A percentile compares a stretch with the other conserved stretches of the same genome.
Evolutionary conservation across 2,797 vertebrate species (phyloP).

Genomic region (Hemitrygon akajei): DNA sequence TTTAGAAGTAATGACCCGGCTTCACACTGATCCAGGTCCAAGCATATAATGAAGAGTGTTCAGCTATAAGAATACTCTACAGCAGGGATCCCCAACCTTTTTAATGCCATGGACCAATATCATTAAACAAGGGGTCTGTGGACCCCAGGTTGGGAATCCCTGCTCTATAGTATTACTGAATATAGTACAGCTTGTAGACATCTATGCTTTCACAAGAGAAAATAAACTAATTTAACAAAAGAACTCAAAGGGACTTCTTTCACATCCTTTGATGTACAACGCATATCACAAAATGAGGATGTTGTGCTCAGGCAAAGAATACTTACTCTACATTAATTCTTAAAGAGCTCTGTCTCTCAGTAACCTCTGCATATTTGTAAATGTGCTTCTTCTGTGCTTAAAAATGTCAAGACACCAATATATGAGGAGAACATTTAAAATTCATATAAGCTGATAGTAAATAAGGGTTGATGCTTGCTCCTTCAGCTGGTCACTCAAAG

Average conservation of each 20-base stretch:
- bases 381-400: not conserved
- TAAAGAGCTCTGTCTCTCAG: not conserved
- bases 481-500: not conserved
- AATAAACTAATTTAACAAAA: not conserved
- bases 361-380: not conserved
- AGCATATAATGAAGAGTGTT: not conserved
- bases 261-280: not conserved
- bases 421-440: not conserved
- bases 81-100: no score
- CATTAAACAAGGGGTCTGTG: no score
- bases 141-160: no score
- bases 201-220: not conserved
- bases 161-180: not conserved
- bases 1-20: not conserved
- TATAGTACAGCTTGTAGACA: not conserved
- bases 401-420: not conserved
- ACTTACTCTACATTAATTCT: not conserved
- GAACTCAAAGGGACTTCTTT: not conserved
- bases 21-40: not conserved
- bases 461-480: not conserved
- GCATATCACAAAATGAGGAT: not conserved
- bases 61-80: not conserved
- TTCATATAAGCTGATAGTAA: not conserved
- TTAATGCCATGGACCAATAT: no score
- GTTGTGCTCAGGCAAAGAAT: not conserved